Base-by-base conservation (phyloP, 1,140 invertebrate genomes). In the Drosophila insularis region DNA sequence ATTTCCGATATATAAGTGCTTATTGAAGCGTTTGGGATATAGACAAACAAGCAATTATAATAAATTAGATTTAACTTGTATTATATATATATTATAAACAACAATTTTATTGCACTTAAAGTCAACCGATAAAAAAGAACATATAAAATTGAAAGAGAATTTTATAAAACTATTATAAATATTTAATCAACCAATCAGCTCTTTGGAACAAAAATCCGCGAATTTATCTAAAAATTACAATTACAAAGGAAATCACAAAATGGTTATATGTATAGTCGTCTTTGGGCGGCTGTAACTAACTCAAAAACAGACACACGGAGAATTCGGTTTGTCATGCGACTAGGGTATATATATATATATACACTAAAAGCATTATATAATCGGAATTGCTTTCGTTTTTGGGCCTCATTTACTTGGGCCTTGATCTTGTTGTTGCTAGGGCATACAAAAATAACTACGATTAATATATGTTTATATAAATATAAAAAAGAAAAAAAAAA, bases 391-490 rank as follows among this genome's bases (percentile, higher is more conserved):
- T 46, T 46, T 14, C 14, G n/a, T 46, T 14, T 8, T n/a, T 21
- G 17, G 43, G 8, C 19, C 17, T 50, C 21, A 7, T 10, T 17
- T 10, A 8, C 10, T 37, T 37, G 10, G 35, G 35, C 35, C 8
- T 37, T 46, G 8, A 10, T 46, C 14, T 27, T 27, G 27, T 50
- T 46, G 5, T 21, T 50, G 43, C 19, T 50, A 2, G 43, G 43
- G 17, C 43, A 50, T 50, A 21, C 35, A 37, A 21, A 11, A 50
- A 50, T 50, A 50, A 10, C 21, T 50, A 50, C 17, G 11, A 21
- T 50, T 50, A 50, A 50, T 17, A 17, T 69, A 62, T 23, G 37
- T 19, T 7, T 37, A 65, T 65, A 40, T 23, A 23, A 53, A 63
- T 14, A 50, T n/a, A 17, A 39, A 64, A 64, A 54, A 13, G 23